Percentiles rank a stretch among this genome's conserved stretches.
Conservation (phyloP, 2,113 vertebrate species). For the Bostrychus sinensis region DNA sequence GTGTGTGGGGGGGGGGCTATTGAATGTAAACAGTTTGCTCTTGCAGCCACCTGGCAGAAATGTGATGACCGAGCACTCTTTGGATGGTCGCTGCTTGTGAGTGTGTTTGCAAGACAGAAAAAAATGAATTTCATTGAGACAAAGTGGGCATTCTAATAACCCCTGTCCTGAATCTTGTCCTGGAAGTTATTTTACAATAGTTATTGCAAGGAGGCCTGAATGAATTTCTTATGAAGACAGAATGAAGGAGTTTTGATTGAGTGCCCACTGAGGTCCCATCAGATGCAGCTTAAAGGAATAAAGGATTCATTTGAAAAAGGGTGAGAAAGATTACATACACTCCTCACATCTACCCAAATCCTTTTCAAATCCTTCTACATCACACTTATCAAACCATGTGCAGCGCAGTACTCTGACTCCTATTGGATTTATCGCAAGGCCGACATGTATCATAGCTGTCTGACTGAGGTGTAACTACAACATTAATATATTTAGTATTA, state of each 20-base stretch:
- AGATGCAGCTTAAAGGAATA: constrained; percentile 79
- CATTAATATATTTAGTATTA: constrained; percentile 41
- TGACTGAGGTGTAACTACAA: constrained; percentile 56
- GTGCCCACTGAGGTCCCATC: constrained; percentile 74
- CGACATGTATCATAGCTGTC: constrained; percentile 59
- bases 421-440: constrained; percentile 69
- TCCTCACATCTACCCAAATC: constrained; percentile 81
- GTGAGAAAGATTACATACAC: constrained; percentile 78
- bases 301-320: constrained; percentile 79
- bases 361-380: constrained; percentile 79
- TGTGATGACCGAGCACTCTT: constrained; percentile 54
- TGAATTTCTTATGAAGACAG: constrained; percentile 37
- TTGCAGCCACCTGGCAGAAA: constrained; percentile 43
- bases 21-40: constrained; percentile 37
- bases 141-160: constrained; percentile 39
- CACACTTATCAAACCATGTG: constrained; percentile 78
- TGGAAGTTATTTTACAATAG: constrained; percentile 44
- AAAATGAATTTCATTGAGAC: constrained; percentile 16
- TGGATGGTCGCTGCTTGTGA: constrained; percentile 2
- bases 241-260: constrained; percentile 72
- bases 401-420: constrained; percentile 66
- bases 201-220: constrained; percentile 20
- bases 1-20: constrained; percentile 7
- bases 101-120: constrained; percentile 9
- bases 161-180: constrained; percentile 2